Conservation (phyloP, 2,888 invertebrate genomes). For the Eupithecia tripunctaria region DNA sequence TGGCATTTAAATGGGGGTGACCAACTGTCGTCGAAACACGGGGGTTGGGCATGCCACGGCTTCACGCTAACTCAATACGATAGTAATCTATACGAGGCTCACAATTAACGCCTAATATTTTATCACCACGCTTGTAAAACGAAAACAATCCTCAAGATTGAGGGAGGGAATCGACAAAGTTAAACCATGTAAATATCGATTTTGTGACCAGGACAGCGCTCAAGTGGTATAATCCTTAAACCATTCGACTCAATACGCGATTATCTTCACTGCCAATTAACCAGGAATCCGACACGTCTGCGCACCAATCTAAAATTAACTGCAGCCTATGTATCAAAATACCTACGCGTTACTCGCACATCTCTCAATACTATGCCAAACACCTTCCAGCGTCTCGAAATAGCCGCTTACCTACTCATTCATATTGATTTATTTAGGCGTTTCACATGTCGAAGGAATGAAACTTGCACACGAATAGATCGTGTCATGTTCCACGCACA, state of each 20-base stretch:
- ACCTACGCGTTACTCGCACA: constrained; percentile 82
- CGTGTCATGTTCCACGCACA: constrained; percentile 46
- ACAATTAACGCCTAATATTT: constrained; percentile 77
- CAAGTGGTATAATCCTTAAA: constrained; percentile 41
- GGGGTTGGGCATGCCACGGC: constrained; percentile 76
- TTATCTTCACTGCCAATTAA: constrained; percentile 83
- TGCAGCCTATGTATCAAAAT: constrained; percentile 85
- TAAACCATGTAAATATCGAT: constrained; percentile 39
- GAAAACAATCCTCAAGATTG: constrained; percentile 48
- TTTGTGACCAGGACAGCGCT: constrained; percentile 22
- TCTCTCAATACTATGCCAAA: constrained; percentile 84
- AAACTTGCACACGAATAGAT: constrained; percentile 52
- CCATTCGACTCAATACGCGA: constrained; percentile 67
- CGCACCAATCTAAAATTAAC: constrained; percentile 84
- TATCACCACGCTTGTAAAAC: constrained; percentile 65
- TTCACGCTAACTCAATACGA: constrained; percentile 79
- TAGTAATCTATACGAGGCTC: constrained; percentile 79
- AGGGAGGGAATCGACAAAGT: constrained; percentile 36
- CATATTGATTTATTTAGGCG: constrained; percentile 75
- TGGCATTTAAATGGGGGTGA: constrained; percentile 82
- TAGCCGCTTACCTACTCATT: constrained; percentile 74
- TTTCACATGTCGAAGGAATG: constrained; percentile 55
- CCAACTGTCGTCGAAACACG: constrained; percentile 81
- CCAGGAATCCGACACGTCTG: constrained; percentile 83
- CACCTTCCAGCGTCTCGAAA: constrained; percentile 83